phyloP scores from a whole-genome alignment of 1,140 invertebrate genomes.

The Epicauta chinensis region DNA sequence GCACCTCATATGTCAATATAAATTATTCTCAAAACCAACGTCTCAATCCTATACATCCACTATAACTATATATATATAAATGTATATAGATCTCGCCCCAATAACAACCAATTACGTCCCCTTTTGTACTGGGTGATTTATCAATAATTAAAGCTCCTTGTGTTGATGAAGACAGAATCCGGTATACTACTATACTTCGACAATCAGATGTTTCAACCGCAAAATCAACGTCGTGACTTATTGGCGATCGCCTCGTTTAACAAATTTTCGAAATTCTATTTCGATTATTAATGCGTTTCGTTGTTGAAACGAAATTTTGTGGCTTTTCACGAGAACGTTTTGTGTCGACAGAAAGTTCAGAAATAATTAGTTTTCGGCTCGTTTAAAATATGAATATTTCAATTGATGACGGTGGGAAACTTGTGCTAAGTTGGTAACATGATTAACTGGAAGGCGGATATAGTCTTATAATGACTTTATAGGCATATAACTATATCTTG shows the following conservation, averaged over 20 bases:
- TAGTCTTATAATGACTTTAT: conserved; percentile 28
- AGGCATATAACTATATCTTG: conserved; percentile 25
- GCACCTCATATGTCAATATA: conserved; percentile 39
- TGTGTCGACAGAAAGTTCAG: too few species aligned
- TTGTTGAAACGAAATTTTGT: background rate
- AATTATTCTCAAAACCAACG: conserved; percentile 28
- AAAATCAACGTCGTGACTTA: too few species aligned
- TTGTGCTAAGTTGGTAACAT: conserved; percentile 25
- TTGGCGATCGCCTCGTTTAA: too few species aligned
- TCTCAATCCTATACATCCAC: conserved; percentile 15
- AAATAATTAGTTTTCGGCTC: conserved; percentile 19
- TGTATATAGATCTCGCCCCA: too few species aligned
- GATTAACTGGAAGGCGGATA: conserved; percentile 30
- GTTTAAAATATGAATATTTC: conserved; percentile 24
- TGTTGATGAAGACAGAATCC: too few species aligned
- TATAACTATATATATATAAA: too few species aligned
- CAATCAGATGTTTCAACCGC: too few species aligned
- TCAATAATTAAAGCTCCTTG: too few species aligned
- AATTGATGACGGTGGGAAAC: conserved; percentile 29
- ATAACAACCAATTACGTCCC: too few species aligned
- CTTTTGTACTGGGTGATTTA: too few species aligned
- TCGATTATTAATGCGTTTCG: conserved; percentile 3
- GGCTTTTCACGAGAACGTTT: background rate
- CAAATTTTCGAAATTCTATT: background rate
- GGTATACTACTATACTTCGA: too few species aligned